Conservation (phyloP, 1,140 invertebrate species). For the Drosophila busckii region DNA sequence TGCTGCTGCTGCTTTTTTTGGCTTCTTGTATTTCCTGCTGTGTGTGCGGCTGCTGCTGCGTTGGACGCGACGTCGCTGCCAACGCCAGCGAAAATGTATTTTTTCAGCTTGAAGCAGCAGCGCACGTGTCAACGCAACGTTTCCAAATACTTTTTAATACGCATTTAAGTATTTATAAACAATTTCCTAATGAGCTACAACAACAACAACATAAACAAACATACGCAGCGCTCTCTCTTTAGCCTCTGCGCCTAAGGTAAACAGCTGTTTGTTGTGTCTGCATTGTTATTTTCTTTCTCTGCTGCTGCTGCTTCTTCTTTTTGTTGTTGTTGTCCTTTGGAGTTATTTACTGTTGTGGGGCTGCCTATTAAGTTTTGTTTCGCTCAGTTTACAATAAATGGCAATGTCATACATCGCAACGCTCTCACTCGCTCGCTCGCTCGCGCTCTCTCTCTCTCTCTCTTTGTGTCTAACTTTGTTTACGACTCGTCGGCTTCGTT, state of each 20-base stretch:
- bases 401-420: constrained; percentile 72
- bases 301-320: constrained; percentile 17
- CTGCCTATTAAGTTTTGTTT: too few relatives aligned
- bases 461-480: constrained; percentile 39
- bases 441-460: constrained; percentile 1
- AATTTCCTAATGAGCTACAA: constrained; percentile 4
- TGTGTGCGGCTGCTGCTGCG: not conserved
- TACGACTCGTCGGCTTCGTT: constrained; percentile 49
- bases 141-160: not conserved
- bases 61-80: too few relatives aligned
- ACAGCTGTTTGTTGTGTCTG: constrained; percentile 62
- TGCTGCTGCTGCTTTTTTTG: constrained; percentile 16
- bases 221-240: not conserved
- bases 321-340: constrained; percentile 40
- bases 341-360: constrained; percentile 13
- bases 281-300: constrained; percentile 18
- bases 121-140: constrained; percentile 52
- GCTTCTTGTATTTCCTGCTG: constrained; percentile 60
- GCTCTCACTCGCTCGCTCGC: constrained; percentile 20
- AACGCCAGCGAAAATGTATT: too few relatives aligned
- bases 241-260: constrained; percentile 50
- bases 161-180: constrained; percentile 14
- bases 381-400: constrained; percentile 70
- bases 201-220: not conserved
- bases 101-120: constrained; percentile 31